These are phyloP conservation scores for Luidia sarsii DNA, from an alignment of 53 echinoderm and acorn worm genomes.

Conservation along the genomic window DNA sequence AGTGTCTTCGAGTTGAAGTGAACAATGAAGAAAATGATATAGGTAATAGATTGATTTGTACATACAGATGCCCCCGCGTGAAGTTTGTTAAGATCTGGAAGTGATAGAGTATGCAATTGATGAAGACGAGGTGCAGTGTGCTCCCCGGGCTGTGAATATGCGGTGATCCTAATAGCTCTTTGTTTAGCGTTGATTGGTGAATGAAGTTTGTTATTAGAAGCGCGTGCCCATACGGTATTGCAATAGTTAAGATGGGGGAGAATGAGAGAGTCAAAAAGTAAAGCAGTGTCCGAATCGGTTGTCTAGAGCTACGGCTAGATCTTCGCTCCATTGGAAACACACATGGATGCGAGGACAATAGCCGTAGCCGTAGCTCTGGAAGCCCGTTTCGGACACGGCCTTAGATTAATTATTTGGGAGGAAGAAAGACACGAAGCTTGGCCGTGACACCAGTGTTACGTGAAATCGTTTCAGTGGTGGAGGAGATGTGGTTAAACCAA, in stretches of 20 bases:
- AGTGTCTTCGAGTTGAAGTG: too few species aligned
- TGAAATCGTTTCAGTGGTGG: background rate
- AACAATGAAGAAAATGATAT: too few species aligned
- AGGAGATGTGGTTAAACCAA: background rate
- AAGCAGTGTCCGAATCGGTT: too few species aligned
- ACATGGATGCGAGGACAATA: too few species aligned
- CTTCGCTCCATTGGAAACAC: too few species aligned
- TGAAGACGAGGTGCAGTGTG: background rate
- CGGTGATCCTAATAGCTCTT: background rate
- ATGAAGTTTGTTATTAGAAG: background rate
- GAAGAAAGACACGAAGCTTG: background rate
- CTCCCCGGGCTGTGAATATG: background rate
- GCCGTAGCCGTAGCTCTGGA: too few species aligned
- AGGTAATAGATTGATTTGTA: too few species aligned
- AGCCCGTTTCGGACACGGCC: too few species aligned
- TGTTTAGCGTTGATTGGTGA: background rate
- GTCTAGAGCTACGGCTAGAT: too few species aligned
- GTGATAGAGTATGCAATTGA: too few species aligned
- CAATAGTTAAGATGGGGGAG: slow-evolving; percentile 1
- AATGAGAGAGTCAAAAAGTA: background rate
- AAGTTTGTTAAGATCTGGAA: too few species aligned
- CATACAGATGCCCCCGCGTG: too few species aligned
- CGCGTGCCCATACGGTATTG: slow-evolving; percentile 11
- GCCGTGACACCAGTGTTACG: background rate
- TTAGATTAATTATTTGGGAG: background rate